Base-by-base conservation (phyloP, 2,888 invertebrate genomes). In the Stegana nigrithorax region DNA sequence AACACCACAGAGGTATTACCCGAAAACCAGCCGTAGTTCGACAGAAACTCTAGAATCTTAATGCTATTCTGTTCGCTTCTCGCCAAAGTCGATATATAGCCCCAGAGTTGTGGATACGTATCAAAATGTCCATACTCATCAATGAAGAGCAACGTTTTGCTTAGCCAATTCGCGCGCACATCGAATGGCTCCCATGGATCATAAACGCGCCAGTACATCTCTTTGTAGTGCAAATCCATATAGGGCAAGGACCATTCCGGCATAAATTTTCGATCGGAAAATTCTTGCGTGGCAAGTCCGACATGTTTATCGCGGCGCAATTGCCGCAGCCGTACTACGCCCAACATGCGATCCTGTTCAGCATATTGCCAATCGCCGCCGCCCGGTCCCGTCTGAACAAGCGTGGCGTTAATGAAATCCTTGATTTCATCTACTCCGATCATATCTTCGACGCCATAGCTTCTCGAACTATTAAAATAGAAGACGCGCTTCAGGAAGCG, bases 281-380 rank as follows among this genome's bases (percentile, higher is more conserved):
- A 69, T 21, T 26, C 12, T 0, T 60, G 27, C 0, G 8, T 12
- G 6, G 19, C 23, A 29, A 68, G 58, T 0, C 60, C 55, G 0
- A 64, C 50, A 0, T 21, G 56, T 8, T 55, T 62, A 2, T 58
- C 55, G 45, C 63, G 66, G 6, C 78, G 63, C 3, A 77, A 62
- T 60, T 81, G 81, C n/a, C 77, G 62, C 1, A 81, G 29, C 10
- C 77, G 69, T n/a, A 75, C 69, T 0, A 81, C 78, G 8, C 80
- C 78, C 14, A 81, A 51, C 0, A 80, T 80, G 77, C 0, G 70
- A n/a, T 32, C 8, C 19, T 55, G 53, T 23, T n/a, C 10, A 6
- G 50, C 50, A 26, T 26, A 25, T 12, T 26, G n/a, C 8, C 21
- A 50, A 26, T 26, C 50, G 1, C 14, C 26, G 2, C 26, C 50